A percentile compares a stretch with the other conserved stretches of the same genome.
Conservation (phyloP, 2,797 vertebrate species). For the Carapus acus region DNA sequence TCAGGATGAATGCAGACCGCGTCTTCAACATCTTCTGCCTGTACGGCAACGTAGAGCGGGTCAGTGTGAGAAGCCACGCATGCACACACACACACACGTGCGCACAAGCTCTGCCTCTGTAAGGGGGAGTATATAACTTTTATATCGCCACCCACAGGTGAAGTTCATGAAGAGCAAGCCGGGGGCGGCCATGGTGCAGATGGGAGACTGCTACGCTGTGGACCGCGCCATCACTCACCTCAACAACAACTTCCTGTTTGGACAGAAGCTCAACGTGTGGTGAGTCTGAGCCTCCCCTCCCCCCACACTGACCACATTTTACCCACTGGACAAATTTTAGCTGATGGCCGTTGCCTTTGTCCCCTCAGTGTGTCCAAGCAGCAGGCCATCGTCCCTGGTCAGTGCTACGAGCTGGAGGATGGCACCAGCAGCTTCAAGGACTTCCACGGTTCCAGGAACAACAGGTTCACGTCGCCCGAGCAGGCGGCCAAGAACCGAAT, state of each 20-base stretch:
- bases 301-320: no score
- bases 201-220: constrained; percentile 92
- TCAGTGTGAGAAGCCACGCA: constrained; percentile 64
- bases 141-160: constrained; percentile 63
- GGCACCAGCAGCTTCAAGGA: constrained; percentile 90
- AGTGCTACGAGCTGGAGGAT: constrained; percentile 89
- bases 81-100: no score
- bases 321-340: no score
- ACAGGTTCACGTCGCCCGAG: constrained; percentile 89
- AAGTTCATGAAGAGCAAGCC: constrained; percentile 99
- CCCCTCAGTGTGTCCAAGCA: constrained; percentile 87
- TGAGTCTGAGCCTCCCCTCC: constrained; percentile 52
- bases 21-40: constrained; percentile 95
- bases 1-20: constrained; percentile 88
- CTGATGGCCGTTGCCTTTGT: neutral
- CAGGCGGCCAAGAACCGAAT: constrained; percentile 95
- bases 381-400: constrained; percentile 90
- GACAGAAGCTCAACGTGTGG: constrained; percentile 92
- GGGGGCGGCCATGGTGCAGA: constrained; percentile 93
- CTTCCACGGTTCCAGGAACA: constrained; percentile 91
- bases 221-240: constrained; percentile 91
- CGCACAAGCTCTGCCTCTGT: no score
- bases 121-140: no score
- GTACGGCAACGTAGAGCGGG: constrained; percentile 94
- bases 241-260: constrained; percentile 94